Base-by-base conservation (phyloP, 23 tunicate genomes). In the Ascidia mentula region DNA sequence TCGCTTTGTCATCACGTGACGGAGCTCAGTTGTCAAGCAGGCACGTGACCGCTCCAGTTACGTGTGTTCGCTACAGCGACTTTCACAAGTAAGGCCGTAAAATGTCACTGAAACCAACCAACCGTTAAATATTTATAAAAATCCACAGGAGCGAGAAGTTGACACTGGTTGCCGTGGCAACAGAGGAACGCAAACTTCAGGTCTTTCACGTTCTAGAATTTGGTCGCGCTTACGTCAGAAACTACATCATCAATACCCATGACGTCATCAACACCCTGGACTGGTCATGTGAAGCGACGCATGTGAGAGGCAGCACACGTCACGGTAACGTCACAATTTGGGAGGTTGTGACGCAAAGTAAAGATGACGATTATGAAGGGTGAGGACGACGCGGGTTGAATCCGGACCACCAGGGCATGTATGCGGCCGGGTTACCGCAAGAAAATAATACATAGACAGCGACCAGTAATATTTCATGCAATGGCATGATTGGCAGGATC, bases 111-210 rank as follows among this genome's bases (percentile, higher is more conserved):
- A 53, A 53, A 53, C 22, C 53, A 9, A 42, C 15, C 15, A 42
- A 9, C 15, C 15, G 15, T 9, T 15, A 42, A 42, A 42, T 9
- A 42, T 42, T 42, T 42, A 9, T 9, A 42, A 12, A 42, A n/a
- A 20, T 53, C 24, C 28, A 53, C 13, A 53, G 65, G 24, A 53
- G 22, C 12, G 65, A 53, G 13, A 1, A 18, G 1, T 1, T 39
- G 46, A 26, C 81, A 8, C 59, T 28, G 7, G 81, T 77, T 45
- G 81, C 81, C 81, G 40, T 77, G 45, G 72, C 81, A 45, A 77
- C 81, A 22, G 70, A 59, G 5, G 71, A 77, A 22, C 70, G 81
- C 38, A 45, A 32, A 3, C 30, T 77, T 45, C 81, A 77, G 22
- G 31, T 77, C 6, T 77, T 77, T 0, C 35, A 24, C 22, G 81